Evolutionary conservation across 2,888 invertebrate species (phyloP), one percentile per base, ranked within the genome.

Genomic region (Ophion costatus): DNA sequence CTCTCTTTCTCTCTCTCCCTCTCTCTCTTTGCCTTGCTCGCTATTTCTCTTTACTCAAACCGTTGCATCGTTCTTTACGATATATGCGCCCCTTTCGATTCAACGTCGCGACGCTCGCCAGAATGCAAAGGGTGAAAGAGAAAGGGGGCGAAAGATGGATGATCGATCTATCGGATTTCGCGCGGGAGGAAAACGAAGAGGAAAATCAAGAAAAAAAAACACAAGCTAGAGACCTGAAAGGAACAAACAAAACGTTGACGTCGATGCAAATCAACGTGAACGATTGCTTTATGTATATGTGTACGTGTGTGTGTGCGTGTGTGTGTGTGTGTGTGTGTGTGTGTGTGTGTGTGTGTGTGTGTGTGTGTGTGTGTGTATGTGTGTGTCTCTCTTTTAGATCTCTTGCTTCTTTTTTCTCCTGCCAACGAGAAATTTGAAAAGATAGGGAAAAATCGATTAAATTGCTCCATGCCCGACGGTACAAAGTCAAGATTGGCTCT

Each of bases 161-260:
- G 88, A 90, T 89, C 89, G 89, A 90, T 89, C 85, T 71, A 75
- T 85, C 81, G 80, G 70, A 80, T 74, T 67, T 80, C 66, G 33
- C 61, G 70, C 70, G 66, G 59, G 66, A 38, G 38, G 38, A 38
- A 70, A 69, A 63, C 29, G 45, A n/a, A 64, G 38, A 10, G 33
- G 56, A 67, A 67, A 64, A 24, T 29, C 29, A 29, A 29, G 29
- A 29, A 29, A 29, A 29, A 51, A 33, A 61, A n/a, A n/a, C n/a
- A 51, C 5, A 75, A 20, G n/a, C 56, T n/a, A 33, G 56, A 59
- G 56, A 67, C 17, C 14, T 24, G 33, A 42, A 22, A 22, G 38
- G 11, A 61, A 6, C 73, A 14, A 73, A 38, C 10, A n/a, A 22
- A 70, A 80, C 38, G 57, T 76, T 24, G 38, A 76, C 57, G 56